Evolutionary conservation across 1,140 invertebrate genomes (phyloP), one percentile per base, ranked within the genome.

Genomic region (Maconellicoccus hirsutus): DNA sequence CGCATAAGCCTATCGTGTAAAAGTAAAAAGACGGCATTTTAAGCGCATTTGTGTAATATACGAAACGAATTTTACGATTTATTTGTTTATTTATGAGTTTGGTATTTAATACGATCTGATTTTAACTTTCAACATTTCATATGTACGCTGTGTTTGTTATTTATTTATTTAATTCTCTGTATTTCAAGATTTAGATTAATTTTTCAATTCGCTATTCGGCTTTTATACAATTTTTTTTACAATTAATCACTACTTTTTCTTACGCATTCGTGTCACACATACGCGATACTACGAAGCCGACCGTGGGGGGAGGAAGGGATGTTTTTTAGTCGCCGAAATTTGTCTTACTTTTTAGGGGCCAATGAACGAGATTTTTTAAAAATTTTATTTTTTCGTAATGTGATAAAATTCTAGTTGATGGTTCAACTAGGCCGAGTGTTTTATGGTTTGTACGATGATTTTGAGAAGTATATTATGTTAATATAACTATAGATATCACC

Each of bases 211-310:
- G 42, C 42, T 52, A 52, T 52, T 52, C 42, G 42, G 42, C 42
- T 52, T 52, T 52, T 52, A 52, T 52, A 52, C 42, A 16, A 52
- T 52, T 52, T 52, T 52, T 52, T 52, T 52, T 52, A 52, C 42
- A 52, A 52, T 14, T 52, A 52, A 52, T 52, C 42, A 33, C 42
- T 19, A 52, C n/a, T 52, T 52, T 16, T 52, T 52, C 42, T 2
- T 52, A 8, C n/a, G 42, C 10, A 14, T 16, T 19, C 42, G 16
- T 52, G 10, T 52, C 16, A 16, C 4, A 19, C n/a, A 52, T 19
- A 19, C 42, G 42, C 6, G 6, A 8, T 52, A 52, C n/a, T 52
- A 3, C 42, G 42, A 52, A 6, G 29, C 12, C 29, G 12, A 33
- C 4, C 3, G 12, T 6, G 29, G 29, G 29, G 29, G 29, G 29